Evolutionary conservation across 2,888 invertebrate genomes (phyloP).

Genomic region (Cheilosia urbana): DNA sequence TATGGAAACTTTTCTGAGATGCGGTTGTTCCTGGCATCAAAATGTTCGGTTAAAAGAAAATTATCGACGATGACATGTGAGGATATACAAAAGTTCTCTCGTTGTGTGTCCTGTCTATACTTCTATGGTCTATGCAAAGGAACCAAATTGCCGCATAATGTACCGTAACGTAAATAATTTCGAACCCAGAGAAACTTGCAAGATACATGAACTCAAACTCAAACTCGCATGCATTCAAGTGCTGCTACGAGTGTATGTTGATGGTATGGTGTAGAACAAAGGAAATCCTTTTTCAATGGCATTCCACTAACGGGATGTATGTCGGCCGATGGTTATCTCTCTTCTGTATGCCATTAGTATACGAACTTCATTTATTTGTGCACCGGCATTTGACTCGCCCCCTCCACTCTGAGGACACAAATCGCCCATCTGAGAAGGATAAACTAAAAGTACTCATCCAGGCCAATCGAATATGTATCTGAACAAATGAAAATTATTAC

Average conservation of each 20-base stretch:
- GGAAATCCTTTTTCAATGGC: conserved; percentile 72
- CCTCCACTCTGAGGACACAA: conserved; percentile 30
- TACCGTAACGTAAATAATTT: conserved; percentile 65
- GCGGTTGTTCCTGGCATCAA: conserved; percentile 74
- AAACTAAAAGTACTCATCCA: conserved; percentile 55
- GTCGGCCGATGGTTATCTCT: conserved; percentile 56
- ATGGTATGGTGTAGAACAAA: conserved; percentile 50
- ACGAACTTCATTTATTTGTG: conserved; percentile 74
- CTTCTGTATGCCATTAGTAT: conserved; percentile 66
- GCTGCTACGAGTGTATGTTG: neutral
- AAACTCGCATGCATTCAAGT: neutral
- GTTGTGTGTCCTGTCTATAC: neutral
- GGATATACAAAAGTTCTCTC: conserved; percentile 56
- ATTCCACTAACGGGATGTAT: conserved; percentile 44
- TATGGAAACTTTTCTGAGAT: conserved; percentile 66
- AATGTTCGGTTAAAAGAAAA: conserved; percentile 74
- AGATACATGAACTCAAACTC: conserved; percentile 63
- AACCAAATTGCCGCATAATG: conserved; percentile 30
- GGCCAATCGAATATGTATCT: conserved; percentile 71
- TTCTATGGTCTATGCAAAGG: neutral
- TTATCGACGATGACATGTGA: conserved; percentile 75
- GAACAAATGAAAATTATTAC: conserved; percentile 73
- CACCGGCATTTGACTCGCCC: conserved; percentile 59
- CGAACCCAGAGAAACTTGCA: conserved; percentile 37
- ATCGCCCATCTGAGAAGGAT: conserved; percentile 43